Percentiles rank a stretch among this genome's conserved stretches.
Evolutionary conservation across 64 coral and sea anemone species (phyloP).

Genomic region (Montipora capricornis): DNA sequence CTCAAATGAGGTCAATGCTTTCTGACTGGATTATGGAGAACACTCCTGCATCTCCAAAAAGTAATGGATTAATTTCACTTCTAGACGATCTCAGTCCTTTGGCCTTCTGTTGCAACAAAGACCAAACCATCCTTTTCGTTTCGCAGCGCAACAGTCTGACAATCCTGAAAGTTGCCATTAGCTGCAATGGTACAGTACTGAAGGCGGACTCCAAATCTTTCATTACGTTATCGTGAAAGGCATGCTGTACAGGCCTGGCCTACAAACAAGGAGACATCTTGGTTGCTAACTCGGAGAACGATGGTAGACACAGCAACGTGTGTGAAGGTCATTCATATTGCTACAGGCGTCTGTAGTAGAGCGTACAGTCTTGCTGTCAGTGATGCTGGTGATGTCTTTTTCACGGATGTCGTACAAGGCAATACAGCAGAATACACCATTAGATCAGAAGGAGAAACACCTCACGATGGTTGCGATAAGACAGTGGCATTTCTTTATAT

Average conservation of each 20-base stretch:
- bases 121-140: not conserved
- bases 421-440: not conserved
- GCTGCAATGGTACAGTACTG: conserved; percentile 1
- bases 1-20: conserved; percentile 23
- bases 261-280: not conserved
- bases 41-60: not conserved
- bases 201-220: not conserved
- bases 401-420: not conserved
- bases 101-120: not conserved
- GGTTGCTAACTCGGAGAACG: too few species aligned
- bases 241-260: not conserved
- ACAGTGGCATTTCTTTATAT: conserved; percentile 23
- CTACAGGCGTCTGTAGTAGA: not conserved
- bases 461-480: conserved; percentile 15
- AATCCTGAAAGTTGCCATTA: conserved; percentile 9
- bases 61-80: conserved; percentile 25
- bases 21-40: conserved; percentile 34
- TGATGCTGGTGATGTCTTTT: not conserved
- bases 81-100: conserved; percentile 24
- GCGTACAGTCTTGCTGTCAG: not conserved
- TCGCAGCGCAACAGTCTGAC: not conserved
- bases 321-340: not conserved
- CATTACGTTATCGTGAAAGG: not conserved
- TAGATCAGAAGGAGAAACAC: not conserved
- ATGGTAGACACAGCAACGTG: not conserved